Conservation (phyloP, 2,888 invertebrate genomes). For the Cantharis lateralis region DNA sequence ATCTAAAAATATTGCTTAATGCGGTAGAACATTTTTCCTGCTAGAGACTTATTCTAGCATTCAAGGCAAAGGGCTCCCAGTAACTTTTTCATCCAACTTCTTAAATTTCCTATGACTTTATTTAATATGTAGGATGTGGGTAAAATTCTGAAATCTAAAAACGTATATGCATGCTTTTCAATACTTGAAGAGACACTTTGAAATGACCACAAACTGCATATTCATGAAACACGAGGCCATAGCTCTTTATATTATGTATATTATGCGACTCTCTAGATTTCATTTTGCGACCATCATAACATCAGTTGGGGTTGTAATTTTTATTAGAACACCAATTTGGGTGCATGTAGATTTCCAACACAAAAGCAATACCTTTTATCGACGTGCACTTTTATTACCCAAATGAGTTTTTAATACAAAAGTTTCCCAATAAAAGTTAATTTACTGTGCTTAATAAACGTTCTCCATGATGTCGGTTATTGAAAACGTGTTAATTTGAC, state of each 20-base stretch:
- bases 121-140: background rate
- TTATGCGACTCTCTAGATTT: background rate
- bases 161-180: background rate
- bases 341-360: background rate
- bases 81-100: background rate
- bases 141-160: background rate
- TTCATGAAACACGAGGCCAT: background rate
- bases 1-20: background rate
- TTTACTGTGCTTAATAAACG: background rate
- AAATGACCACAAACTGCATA: background rate
- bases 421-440: background rate
- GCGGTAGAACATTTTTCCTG: background rate
- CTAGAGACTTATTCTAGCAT: background rate
- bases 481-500: background rate
- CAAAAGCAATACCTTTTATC: background rate
- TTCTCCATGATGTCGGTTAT: background rate
- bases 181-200: background rate
- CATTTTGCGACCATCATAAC: background rate
- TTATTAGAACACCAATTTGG: background rate
- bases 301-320: background rate
- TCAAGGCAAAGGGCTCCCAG: background rate
- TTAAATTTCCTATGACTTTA: background rate
- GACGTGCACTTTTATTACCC: background rate
- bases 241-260: background rate
- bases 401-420: background rate